Evolutionary conservation across 2,888 invertebrate genomes (phyloP).

Genomic region (Laspeyria flexula): DNA sequence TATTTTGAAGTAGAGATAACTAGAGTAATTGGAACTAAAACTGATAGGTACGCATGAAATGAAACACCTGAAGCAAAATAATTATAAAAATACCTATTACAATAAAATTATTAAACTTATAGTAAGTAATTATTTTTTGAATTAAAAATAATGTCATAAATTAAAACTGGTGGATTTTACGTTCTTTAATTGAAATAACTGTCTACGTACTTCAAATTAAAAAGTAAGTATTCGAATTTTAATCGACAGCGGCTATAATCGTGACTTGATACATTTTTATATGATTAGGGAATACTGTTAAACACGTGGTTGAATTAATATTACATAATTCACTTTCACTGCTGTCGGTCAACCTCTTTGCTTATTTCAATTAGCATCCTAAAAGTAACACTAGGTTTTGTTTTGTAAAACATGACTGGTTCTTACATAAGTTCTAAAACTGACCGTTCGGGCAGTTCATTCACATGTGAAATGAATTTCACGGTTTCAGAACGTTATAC

Average conservation of each 20-base stretch:
- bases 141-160: too few species aligned
- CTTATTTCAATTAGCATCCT: slow-evolving; percentile 75
- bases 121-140: too few species aligned
- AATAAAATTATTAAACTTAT: too few species aligned
- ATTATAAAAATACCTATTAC: too few species aligned
- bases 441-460: slow-evolving; percentile 14
- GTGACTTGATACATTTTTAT: slow-evolving; percentile 22
- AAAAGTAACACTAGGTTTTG: slow-evolving; percentile 60
- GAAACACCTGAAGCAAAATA: too few species aligned
- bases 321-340: slow-evolving; percentile 75
- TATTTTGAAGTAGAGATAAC: too few species aligned
- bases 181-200: too few species aligned
- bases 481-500: slow-evolving; percentile 31
- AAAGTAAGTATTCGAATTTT: slow-evolving; percentile 11
- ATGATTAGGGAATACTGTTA: slow-evolving; percentile 50
- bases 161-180: too few species aligned
- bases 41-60: too few species aligned
- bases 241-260: slow-evolving; percentile 4
- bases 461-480: slow-evolving; percentile 34
- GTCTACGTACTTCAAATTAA: too few species aligned
- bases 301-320: slow-evolving; percentile 49
- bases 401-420: slow-evolving; percentile 41
- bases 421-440: slow-evolving; percentile 29
- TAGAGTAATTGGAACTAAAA: too few species aligned
- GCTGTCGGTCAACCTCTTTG: slow-evolving; percentile 54